Evolutionary conservation across 2,888 invertebrate genomes (phyloP).

Genomic region (Polydrusus tereticollis): DNA sequence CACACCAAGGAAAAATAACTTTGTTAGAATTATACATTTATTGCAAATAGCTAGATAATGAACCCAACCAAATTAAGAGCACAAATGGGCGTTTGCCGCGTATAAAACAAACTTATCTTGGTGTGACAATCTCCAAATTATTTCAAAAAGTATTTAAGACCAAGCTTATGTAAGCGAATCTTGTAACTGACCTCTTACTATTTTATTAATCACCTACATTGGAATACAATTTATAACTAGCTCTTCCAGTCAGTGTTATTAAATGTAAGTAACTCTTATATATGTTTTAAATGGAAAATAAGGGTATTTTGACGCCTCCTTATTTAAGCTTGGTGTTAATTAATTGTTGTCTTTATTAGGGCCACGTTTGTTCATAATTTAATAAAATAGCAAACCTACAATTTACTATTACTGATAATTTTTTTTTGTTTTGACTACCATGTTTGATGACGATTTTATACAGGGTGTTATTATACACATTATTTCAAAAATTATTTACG

Average conservation of each 20-base stretch:
- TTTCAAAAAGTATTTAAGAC: neutral
- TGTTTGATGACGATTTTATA: too few species aligned
- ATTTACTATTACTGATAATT: too few species aligned
- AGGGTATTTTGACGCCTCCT: neutral
- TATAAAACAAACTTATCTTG: neutral
- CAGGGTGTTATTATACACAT: too few species aligned
- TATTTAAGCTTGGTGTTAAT: constrained; percentile 5
- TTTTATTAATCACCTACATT: neutral
- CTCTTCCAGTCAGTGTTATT: constrained; percentile 11
- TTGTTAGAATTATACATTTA: too few species aligned
- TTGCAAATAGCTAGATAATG: too few species aligned
- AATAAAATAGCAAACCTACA: too few species aligned
- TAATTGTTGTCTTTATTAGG: neutral
- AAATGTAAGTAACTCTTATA: neutral
- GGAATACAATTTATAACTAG: constrained; percentile 18
- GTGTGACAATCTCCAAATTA: neutral
- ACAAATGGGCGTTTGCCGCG: too few species aligned
- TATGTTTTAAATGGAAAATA: neutral
- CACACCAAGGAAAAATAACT: neutral
- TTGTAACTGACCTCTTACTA: neutral
- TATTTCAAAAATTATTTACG: too few species aligned
- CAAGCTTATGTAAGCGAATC: neutral
- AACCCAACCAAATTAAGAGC: too few species aligned
- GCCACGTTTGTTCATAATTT: too few species aligned
- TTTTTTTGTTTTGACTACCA: too few species aligned